Percentiles rank a stretch among this genome's conserved stretches.
phyloP scores from a whole-genome alignment of 1,140 invertebrate species.

The Stenopsyche tienmushanensis region DNA sequence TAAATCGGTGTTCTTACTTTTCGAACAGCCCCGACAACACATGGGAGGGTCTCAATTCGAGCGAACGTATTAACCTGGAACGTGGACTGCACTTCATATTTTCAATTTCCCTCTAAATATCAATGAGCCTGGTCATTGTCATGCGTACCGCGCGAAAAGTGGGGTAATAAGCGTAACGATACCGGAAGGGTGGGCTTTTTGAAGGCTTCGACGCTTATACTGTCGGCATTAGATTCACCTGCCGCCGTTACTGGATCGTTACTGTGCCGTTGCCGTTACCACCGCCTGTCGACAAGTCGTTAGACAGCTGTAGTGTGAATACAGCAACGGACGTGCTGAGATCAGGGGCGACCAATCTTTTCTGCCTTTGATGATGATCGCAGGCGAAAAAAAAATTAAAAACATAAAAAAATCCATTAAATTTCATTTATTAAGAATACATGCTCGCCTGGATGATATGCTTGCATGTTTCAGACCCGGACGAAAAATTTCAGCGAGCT shows the following conservation, averaged over 20 bases:
- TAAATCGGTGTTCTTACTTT: too few relatives aligned
- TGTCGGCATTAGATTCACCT: slow-evolving; percentile 15
- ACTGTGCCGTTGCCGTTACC: slow-evolving; percentile 3
- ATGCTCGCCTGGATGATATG: too few relatives aligned
- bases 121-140: not conserved
- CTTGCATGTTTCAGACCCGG: too few relatives aligned
- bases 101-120: not conserved
- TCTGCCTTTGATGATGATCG: too few relatives aligned
- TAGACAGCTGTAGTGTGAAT: slow-evolving; percentile 1
- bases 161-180: slow-evolving; percentile 18
- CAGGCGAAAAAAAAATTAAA: too few relatives aligned
- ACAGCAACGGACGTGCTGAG: not conserved
- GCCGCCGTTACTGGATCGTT: slow-evolving; percentile 12
- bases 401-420: too few relatives aligned
- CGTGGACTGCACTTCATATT: not conserved
- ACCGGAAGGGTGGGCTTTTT: too few relatives aligned
- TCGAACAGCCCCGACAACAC: too few relatives aligned
- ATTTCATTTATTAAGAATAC: not conserved
- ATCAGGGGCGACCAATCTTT: not conserved
- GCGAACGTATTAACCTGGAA: too few relatives aligned
- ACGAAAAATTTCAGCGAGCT: too few relatives aligned
- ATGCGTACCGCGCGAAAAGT: not conserved
- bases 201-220: too few relatives aligned
- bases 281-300: slow-evolving; percentile 15
- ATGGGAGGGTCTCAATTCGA: too few relatives aligned